Conservation (phyloP, 2,797 vertebrate species). For the Amazona finschi region DNA sequence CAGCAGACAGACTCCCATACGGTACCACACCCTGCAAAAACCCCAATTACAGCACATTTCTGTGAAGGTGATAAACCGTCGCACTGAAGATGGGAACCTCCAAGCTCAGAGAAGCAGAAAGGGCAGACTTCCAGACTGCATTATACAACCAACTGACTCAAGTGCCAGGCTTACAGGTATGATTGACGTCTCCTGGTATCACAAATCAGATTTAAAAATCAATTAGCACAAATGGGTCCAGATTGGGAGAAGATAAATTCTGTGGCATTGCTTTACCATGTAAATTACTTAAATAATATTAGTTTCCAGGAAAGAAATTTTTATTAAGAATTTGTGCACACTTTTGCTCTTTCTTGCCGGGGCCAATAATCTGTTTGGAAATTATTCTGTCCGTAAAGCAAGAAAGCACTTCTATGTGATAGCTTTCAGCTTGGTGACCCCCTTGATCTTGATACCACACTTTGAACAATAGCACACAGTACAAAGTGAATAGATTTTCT, state of each 20-base stretch:
- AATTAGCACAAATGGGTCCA: background rate
- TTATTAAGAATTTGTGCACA: background rate
- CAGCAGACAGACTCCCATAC: background rate
- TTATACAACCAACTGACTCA: background rate
- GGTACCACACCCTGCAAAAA: background rate
- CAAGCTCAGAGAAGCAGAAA: background rate
- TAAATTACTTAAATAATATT: background rate
- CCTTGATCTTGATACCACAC: background rate
- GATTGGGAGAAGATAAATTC: background rate
- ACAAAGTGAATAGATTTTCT: background rate
- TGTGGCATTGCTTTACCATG: background rate
- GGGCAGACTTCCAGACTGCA: background rate
- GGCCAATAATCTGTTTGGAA: background rate
- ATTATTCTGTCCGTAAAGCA: background rate
- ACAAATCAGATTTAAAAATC: background rate
- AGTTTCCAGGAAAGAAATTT: background rate
- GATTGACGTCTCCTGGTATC: rapidly evolving
- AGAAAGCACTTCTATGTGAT: background rate
- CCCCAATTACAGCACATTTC: background rate
- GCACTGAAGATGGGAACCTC: background rate
- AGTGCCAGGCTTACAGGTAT: background rate
- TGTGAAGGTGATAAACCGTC: background rate
- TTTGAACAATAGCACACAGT: background rate
- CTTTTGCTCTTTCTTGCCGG: background rate
- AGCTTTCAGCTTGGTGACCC: background rate